Evolutionary conservation across 2,888 invertebrate genomes (phyloP), one percentile per base, ranked within the genome.

Genomic region (Orthosia gothica): DNA sequence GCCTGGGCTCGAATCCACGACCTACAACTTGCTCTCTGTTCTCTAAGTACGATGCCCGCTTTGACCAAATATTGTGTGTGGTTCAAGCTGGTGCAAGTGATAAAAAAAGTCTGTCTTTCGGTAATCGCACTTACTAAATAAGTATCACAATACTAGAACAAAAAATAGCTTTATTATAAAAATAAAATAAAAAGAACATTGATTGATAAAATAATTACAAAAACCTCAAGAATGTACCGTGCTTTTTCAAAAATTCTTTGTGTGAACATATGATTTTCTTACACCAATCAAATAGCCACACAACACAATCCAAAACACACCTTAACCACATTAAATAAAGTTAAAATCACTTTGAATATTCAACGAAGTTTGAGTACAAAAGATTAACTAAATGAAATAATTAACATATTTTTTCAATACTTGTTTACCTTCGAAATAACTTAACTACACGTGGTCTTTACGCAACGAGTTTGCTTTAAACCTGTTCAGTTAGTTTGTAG

Each of bases 341-440:
- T 45, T 26, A 0, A 65, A 65, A 79, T 68, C 40, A 49, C 20
- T 7, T 66, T 67, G 32, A 40, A 47, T 18, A 20, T 16, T 50
- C 49, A 65, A 45, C 50, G 49, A 49, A 57, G 40, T 57, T 47
- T 4, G 16, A 12, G 18, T 57, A 55, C 32, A 13, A 26, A 26
- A 13, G 5, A 54, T 49, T 49, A 23, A 54, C n/a, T 26, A 18
- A 16, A 50, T 15, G 23, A 55, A 77, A 61, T 12, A 50, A 82
- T 79, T 77, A 70, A 20, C 72, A 82, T 67, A 78, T 70, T 82
- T 82, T 79, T 77, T 49, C 50, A 16, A 20, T 40, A 23, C 50
- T 71, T 55, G 79, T 79, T 79, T 70, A 63, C 83, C 83, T 79
- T 79, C 61, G 18, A 40, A 18, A 62, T 76, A 32, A 5, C 75